Evolutionary conservation across 1,140 invertebrate species (phyloP), one percentile per base, ranked within the genome.

Genomic region (Oncopeltus fasciatus): DNA sequence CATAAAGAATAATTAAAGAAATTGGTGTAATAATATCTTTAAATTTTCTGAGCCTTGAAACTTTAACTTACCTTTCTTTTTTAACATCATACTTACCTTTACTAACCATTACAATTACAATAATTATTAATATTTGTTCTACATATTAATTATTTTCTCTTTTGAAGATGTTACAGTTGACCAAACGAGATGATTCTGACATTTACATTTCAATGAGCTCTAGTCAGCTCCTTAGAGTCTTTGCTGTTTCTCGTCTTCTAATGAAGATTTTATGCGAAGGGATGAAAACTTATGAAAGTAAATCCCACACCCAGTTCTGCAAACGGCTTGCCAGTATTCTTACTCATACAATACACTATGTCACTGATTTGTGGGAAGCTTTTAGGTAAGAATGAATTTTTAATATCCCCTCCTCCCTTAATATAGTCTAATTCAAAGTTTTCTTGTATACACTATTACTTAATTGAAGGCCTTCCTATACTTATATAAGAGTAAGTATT

Each of bases 321-420:
- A 88, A 88, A 71, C 74, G 84, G 65, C 69, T 88, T 16, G 82
- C 84, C 44, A 77, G 83, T 4, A 71, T 87, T 33, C 81, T 87
- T 33, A 78, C 84, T 57, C 86, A 90, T 68, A 77, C 82, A 20
- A 78, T 87, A 1, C 83, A 87, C 63, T 90, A 88, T 71, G 79
- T 83, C 0, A 86, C 82, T 9, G 87, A 91, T 69, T 78, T 84
- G 59, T 84, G 83, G 79, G 78, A 85, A 67, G 72, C 75, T 53
- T 86, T 83, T 66, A 70, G 58, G 66, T 73, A 57, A 9, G 56
- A 16, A 56, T n/a, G n/a, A n/a, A n/a, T n/a, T n/a, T n/a, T n/a
- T n/a, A n/a, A n/a, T n/a, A n/a, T n/a, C n/a, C n/a, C n/a, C n/a
- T n/a, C n/a, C n/a, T n/a, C n/a, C n/a, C n/a, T n/a, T n/a, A n/a